A percentile compares a stretch with the other conserved stretches of the same genome.
These are phyloP conservation scores for Parus major DNA, from an alignment of 2,113 vertebrate species.

Conservation along the genomic window DNA sequence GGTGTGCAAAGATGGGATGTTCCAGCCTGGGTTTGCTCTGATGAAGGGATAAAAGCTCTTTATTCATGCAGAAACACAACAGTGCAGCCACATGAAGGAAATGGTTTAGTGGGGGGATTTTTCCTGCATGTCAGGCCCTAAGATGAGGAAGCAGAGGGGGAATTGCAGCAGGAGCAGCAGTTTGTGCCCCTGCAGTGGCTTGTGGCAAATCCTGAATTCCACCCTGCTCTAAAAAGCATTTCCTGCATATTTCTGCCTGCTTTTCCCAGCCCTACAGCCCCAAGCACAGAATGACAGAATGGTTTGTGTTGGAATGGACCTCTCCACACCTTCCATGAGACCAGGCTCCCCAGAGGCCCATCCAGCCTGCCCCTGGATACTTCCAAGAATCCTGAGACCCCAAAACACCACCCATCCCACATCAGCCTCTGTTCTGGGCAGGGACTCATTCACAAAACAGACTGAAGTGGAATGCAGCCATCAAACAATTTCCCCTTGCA, in stretches of 20 bases:
- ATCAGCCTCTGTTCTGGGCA: not conserved
- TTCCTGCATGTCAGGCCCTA: not conserved
- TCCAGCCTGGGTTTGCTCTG: not conserved
- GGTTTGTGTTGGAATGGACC: not conserved
- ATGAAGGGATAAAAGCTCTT: not conserved
- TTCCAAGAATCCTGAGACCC: not conserved
- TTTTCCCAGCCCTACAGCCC: not conserved
- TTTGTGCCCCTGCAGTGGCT: rapidly evolving
- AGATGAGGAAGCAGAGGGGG: not conserved
- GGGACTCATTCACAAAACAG: not conserved
- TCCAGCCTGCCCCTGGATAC: not conserved
- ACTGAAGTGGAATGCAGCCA: not conserved
- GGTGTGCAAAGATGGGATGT: not conserved
- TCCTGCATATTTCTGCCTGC: not conserved
- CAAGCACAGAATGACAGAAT: not conserved
- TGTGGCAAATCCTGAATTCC: not conserved
- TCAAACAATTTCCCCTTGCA: not conserved
- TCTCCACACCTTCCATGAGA: not conserved
- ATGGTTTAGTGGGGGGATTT: not conserved
- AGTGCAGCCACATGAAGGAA: not conserved
- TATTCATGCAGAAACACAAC: not conserved
- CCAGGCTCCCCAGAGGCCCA: not conserved
- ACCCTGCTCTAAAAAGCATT: not conserved
- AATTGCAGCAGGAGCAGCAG: not conserved
- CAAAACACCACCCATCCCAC: not conserved